Evolutionary conservation across 2,888 invertebrate genomes (phyloP).

Genomic region (Plagodis dolabraria): DNA sequence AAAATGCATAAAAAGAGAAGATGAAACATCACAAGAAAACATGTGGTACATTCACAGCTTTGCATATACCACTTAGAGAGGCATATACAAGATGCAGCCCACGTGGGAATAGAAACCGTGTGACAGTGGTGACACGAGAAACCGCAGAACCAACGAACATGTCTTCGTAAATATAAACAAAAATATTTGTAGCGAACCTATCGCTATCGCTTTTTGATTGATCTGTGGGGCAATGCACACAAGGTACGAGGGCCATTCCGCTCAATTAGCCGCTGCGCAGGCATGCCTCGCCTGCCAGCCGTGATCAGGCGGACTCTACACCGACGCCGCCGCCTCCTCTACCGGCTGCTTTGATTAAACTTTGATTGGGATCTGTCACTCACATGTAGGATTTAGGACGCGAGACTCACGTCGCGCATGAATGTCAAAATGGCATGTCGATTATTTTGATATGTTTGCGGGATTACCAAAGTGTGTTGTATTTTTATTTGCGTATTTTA

Average conservation of each 20-base stretch:
- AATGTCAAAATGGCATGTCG: slow-evolving; percentile 51
- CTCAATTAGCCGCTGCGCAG: slow-evolving; percentile 73
- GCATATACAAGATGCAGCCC: too few relatives aligned
- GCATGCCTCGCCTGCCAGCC: slow-evolving; percentile 62
- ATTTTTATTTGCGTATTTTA: too few relatives aligned
- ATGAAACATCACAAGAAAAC: too few relatives aligned
- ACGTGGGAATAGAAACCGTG: too few relatives aligned
- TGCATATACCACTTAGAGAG: too few relatives aligned
- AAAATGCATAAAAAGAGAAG: too few relatives aligned
- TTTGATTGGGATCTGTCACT: slow-evolving; percentile 79
- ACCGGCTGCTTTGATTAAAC: slow-evolving; percentile 79
- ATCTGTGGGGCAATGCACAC: slow-evolving; percentile 40
- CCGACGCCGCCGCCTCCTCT: slow-evolving; percentile 31
- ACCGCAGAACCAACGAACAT: too few relatives aligned
- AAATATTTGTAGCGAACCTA: too few relatives aligned
- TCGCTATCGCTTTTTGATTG: slow-evolving; percentile 50
- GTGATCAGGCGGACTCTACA: slow-evolving; percentile 42
- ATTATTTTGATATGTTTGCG: slow-evolving; percentile 27
- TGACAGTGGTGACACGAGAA: too few relatives aligned
- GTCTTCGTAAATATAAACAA: too few relatives aligned
- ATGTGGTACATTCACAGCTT: too few relatives aligned
- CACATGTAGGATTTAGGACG: slow-evolving; percentile 57
- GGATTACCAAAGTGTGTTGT: too few relatives aligned
- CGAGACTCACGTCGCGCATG: slow-evolving; percentile 50
- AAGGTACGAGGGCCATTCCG: slow-evolving; percentile 64